Percentiles rank a stretch among this genome's conserved stretches.
These are phyloP conservation scores for Pachyseris speciosa DNA, from an alignment of 64 coral and sea anemone species.

Conservation along the genomic window DNA sequence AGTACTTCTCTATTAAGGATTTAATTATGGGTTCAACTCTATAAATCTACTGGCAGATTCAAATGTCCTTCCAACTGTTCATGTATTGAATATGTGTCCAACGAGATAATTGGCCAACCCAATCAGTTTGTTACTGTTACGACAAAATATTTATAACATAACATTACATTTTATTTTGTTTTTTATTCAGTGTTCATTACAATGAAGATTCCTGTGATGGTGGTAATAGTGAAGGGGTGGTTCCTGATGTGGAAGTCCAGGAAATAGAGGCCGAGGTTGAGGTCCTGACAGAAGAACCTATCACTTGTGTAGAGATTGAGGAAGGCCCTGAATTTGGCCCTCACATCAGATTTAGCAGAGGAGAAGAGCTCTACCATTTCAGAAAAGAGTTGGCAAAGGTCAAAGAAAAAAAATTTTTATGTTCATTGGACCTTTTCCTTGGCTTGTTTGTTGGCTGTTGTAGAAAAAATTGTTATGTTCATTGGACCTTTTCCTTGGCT, in stretches of 20 bases:
- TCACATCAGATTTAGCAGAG: constrained; percentile 18
- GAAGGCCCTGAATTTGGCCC: constrained; percentile 24
- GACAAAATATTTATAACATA: too few relatives aligned
- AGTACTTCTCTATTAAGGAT: neutral
- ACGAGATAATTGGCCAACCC: neutral
- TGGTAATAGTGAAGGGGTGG: neutral
- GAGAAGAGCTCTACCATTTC: constrained; percentile 27
- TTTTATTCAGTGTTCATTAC: neutral
- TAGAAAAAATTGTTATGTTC: constrained; percentile 43
- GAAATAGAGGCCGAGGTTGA: neutral
- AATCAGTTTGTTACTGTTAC: neutral
- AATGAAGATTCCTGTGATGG: neutral
- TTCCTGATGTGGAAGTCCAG: neutral
- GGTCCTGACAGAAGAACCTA: neutral
- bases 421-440: constrained; percentile 38
- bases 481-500: constrained; percentile 17
- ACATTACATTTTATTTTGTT: neutral
- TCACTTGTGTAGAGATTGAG: neutral
- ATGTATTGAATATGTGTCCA: neutral
- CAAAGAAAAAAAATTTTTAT: constrained; percentile 53
- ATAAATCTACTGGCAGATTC: too few relatives aligned
- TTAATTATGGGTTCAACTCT: too few relatives aligned
- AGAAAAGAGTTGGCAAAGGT: constrained; percentile 27
- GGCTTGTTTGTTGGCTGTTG: constrained; percentile 35
- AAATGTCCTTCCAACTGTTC: too few relatives aligned